Percentiles rank a stretch among this genome's conserved stretches.
phyloP scores from a whole-genome alignment of 23 tunicate species.

The Ciona savignyi region DNA sequence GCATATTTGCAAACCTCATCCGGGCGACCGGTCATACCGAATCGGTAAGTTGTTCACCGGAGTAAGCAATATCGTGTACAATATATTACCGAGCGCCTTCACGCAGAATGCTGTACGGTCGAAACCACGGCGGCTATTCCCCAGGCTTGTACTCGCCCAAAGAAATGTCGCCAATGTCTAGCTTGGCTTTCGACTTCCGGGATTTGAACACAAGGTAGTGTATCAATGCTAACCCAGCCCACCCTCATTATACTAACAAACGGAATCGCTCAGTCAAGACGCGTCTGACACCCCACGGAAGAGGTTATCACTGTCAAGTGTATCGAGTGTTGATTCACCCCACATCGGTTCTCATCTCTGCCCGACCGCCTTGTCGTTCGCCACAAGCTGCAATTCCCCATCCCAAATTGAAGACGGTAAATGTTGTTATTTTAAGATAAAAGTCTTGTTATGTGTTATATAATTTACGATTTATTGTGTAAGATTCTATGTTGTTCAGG shows the following conservation, averaged over 20 bases:
- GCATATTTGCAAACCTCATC: constrained; percentile 5
- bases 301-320: constrained; percentile 76
- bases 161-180: constrained; percentile 93
- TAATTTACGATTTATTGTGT: too few species aligned
- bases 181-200: constrained; percentile 70
- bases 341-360: too few species aligned
- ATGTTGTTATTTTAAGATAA: too few species aligned
- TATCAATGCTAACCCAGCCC: not conserved
- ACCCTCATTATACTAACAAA: not conserved
- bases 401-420: not conserved
- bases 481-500: too few species aligned
- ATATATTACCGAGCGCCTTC: not conserved
- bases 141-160: constrained; percentile 76
- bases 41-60: constrained; percentile 10
- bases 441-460: too few species aligned
- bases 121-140: constrained; percentile 72
- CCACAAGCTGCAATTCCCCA: constrained; percentile 39
- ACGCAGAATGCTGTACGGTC: constrained; percentile 39
- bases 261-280: constrained; percentile 9
- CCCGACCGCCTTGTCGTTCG: constrained; percentile 22
- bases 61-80: not conserved
- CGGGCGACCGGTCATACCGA: constrained; percentile 47
- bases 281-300: constrained; percentile 62
- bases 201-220: constrained; percentile 82
- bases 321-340: constrained; percentile 73